Conservation (phyloP, 2,797 vertebrate species). For the Schizothorax lantsangensis region DNA sequence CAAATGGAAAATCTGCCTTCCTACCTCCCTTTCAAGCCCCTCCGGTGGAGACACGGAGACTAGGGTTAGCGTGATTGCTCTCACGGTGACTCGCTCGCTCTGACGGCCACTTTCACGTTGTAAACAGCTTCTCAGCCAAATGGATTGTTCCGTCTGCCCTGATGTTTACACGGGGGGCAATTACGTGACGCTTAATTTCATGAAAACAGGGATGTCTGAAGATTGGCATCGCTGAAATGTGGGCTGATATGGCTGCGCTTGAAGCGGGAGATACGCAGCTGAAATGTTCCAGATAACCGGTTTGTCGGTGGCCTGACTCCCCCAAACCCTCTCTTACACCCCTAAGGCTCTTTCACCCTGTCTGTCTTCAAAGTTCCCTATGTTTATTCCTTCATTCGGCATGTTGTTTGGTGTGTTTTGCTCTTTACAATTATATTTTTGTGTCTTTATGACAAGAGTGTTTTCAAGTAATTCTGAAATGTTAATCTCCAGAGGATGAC, state of each 20-base stretch:
- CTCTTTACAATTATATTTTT: slow-evolving; percentile 9
- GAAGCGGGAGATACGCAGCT: slow-evolving; percentile 62
- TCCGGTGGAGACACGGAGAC: slow-evolving; percentile 71
- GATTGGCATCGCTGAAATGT: slow-evolving; percentile 75
- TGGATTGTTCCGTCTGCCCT: slow-evolving; percentile 71
- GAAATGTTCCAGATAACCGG: slow-evolving; percentile 66
- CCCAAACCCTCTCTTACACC: slow-evolving; percentile 31
- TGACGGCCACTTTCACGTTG: slow-evolving; percentile 74
- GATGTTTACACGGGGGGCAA: slow-evolving; percentile 73
- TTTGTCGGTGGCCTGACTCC: slow-evolving; percentile 56
- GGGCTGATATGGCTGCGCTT: slow-evolving; percentile 56
- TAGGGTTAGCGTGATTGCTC: slow-evolving; percentile 68
- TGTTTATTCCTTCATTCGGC: slow-evolving; percentile 23
- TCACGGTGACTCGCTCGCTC: slow-evolving; percentile 67
- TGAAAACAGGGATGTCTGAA: slow-evolving; percentile 72
- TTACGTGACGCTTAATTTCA: slow-evolving; percentile 77
- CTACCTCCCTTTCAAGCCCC: slow-evolving; percentile 57
- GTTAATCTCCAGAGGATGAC: background rate
- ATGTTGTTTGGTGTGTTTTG: background rate
- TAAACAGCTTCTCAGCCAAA: slow-evolving; percentile 69
- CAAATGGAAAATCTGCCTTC: slow-evolving; percentile 56
- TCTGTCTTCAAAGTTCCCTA: slow-evolving; percentile 35
- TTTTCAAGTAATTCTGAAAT: background rate
- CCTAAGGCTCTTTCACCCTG: slow-evolving; percentile 43
- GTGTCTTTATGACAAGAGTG: background rate